Base-by-base conservation (phyloP, 64 coral and sea anemone genomes). In the Actinia equina region DNA sequence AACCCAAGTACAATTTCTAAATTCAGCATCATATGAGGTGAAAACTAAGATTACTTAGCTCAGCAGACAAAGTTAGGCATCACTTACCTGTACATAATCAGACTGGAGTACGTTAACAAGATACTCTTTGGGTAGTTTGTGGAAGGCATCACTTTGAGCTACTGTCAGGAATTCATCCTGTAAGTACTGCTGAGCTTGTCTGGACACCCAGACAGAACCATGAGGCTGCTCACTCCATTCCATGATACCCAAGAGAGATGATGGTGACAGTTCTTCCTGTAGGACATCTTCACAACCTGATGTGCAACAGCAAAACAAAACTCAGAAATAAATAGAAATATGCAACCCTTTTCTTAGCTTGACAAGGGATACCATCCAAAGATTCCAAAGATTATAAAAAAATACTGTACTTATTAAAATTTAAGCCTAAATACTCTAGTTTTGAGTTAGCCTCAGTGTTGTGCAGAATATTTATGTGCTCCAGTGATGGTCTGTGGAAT, bases 281-380 rank as follows among this genome's bases (percentile, higher is more conserved):
- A 99, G 92, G 63, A 99, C 92, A 52, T 99, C 97, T 74, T 99
- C 97, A 83, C 93, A 95, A 46, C 97, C 97, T 99, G 49, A 45
- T 65, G 18, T 6, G 18, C 49, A 44, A 46, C 15, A 87, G 6
- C 27, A 60, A 59, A 6, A 27, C 44, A 43, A 64, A 89, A 22
- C 46, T 49, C 7, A 49, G 7, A 49, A 49, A 49, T 4, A 49
- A 49, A 49, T 49, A 4, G 30, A 49, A 4, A 49, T 49, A 49
- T 49, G 46, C 30, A 37, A 37, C 30, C 30, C 30, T 37, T 37
- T 37, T 37, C 30, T 37, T 37, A 37, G 30, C 30, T 37, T 37
- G 46, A 8, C 46, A 49, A 49, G 46, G 46, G 4, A 49, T 49
- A 8, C 46, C 46, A 49, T 6, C 46, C 46, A 49, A 49, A 49